Base-by-base conservation (phyloP, 2,113 vertebrate species). In the Conger conger region DNA sequence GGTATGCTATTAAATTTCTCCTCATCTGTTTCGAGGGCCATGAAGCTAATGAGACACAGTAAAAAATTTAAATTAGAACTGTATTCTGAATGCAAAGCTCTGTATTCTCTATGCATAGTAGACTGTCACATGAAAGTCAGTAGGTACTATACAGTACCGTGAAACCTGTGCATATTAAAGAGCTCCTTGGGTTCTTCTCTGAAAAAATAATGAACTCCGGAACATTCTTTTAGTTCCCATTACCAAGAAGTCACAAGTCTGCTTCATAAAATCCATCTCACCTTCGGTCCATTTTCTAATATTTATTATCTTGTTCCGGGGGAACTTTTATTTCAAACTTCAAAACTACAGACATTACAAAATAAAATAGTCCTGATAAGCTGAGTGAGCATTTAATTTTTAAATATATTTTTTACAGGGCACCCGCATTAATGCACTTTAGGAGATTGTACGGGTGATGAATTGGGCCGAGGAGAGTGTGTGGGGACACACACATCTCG, bases 11-110 rank as follows among this genome's bases (percentile, higher is more conserved):
- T 50, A 79, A 27, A 17, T 83, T 33, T 37, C 40, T 84, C 37
- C n/a, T 37, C 36, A 33, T 53, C 37, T 30, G 35, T 78, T 60
- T 63, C 37, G 33, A 60, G 42, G 37, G 40, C 83, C 77, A 79
- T 84, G 60, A 84, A 79, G 77, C 83, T 84, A 84, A 84, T 84
- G 83, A 84, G 13, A 27, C 16, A 54, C 37, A 83, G 57, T 68
- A 84, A 57, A 35, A 9, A 13, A 0, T 11, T 17, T 79, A n/a
- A n/a, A n/a, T n/a, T n/a, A n/a, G n/a, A n/a, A n/a, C n/a, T 23
- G 45, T 35, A 79, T n/a, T 84, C 76, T 13, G 45, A 54, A 20
- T 53, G 23, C 23, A 15, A 20, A 38, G 1, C 33, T 50, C 9
- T 50, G 45, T 11, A 17, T 16, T 3, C 15, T 9, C 57, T 27